A percentile compares a stretch with the other conserved stretches of the same genome.
phyloP scores from a whole-genome alignment of 2,797 vertebrate genomes.

The Onychomys arenicola region DNA sequence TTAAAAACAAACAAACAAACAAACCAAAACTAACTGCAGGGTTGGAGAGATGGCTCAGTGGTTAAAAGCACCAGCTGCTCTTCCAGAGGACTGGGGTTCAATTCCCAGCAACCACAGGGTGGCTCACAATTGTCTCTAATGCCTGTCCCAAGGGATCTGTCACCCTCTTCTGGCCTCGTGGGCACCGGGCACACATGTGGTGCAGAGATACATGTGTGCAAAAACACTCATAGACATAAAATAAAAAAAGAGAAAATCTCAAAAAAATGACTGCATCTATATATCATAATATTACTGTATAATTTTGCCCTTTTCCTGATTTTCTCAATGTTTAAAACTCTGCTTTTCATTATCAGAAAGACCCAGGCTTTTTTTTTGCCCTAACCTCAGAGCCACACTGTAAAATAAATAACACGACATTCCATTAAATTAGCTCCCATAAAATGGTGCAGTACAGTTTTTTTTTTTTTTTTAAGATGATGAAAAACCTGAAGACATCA shows the following conservation, averaged over 20 bases:
- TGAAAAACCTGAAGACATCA: slow-evolving; percentile 78
- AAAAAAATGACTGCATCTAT: not conserved
- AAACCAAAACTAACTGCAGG: too few species aligned
- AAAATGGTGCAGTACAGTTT: not conserved
- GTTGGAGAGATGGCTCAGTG: not conserved
- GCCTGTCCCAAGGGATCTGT: not conserved
- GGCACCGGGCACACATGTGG: not conserved
- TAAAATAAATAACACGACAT: slow-evolving; percentile 47
- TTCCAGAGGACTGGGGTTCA: not conserved
- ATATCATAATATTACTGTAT: not conserved
- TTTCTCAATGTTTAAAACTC: slow-evolving; percentile 54
- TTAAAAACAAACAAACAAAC: not conserved
- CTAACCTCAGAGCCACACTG: not conserved
- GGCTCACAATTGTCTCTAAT: too few species aligned
- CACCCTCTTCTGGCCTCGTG: not conserved
- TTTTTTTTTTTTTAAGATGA: slow-evolving; percentile 64
- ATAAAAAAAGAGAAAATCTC: not conserved
- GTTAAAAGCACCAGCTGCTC: not conserved
- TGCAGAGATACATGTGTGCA: not conserved
- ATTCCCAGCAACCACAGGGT: not conserved
- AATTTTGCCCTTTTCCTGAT: not conserved
- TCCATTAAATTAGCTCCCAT: slow-evolving; percentile 65
- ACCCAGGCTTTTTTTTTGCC: not conserved
- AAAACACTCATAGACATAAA: not conserved
- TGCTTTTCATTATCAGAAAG: slow-evolving; percentile 77